Conservation (phyloP, 2,888 invertebrate species). For the Allacma fusca region DNA sequence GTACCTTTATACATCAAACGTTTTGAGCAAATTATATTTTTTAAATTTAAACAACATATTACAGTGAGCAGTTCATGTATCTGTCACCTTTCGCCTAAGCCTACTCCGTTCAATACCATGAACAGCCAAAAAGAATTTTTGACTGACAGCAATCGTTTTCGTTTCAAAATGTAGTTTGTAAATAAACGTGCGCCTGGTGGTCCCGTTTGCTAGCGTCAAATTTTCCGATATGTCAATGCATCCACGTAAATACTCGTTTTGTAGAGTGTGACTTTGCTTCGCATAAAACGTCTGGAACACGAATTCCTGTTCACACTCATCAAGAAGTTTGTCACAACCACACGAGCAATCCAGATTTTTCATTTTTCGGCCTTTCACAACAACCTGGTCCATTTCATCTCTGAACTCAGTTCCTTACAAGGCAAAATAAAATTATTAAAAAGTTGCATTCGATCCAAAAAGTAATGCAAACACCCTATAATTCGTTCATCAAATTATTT, state of each 20-base stretch:
- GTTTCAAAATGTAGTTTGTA: neutral
- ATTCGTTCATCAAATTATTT: too few species aligned
- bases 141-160: neutral
- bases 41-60: neutral
- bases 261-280: neutral
- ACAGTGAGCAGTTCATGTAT: neutral
- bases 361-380: too few species aligned
- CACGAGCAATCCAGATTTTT: too few species aligned
- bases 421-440: too few species aligned
- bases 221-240: neutral
- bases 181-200: neutral
- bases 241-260: constrained; percentile 6
- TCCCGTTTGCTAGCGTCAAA: neutral
- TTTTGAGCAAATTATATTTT: neutral
- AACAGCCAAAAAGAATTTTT: neutral
- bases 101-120: constrained; percentile 4
- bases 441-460: too few species aligned
- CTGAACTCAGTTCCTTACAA: too few species aligned
- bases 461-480: too few species aligned
- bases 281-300: neutral
- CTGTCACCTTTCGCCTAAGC: neutral
- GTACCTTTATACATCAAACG: neutral
- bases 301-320: neutral
- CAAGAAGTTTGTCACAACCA: too few species aligned
- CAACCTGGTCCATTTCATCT: too few species aligned